Evolutionary conservation across 1,140 invertebrate species (phyloP), one percentile per base, ranked within the genome.

Genomic region (Drosophila lacteicornis): DNA sequence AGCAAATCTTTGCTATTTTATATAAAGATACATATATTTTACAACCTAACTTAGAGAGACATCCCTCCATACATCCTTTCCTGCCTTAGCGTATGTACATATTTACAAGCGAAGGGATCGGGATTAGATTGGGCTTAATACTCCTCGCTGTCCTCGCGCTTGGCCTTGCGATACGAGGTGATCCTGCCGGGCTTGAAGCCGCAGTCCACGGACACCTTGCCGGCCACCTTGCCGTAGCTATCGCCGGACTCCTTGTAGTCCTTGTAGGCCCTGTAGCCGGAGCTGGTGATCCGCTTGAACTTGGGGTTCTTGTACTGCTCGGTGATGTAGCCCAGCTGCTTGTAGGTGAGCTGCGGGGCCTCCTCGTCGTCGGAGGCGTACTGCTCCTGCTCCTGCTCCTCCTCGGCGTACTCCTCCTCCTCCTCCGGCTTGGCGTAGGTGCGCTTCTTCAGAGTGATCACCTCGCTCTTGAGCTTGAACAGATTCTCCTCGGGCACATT

Each of bases 401-500:
- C 80, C 56, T 85, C 79, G 7, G 60, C 13, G 22, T 86, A 85
- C 36, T 91, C 79, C 58, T 90, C 86, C 27, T 91, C 86, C n/a
- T 87, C 83, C 19, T 82, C 76, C 40, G 75, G 50, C 27, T 84
- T 80, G 47, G 60, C 46, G n/a, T 84, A 90, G 50, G 19, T 63
- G 73, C 67, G 78, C 15, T 87, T 70, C 71, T 92, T 93, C 3
- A 93, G 68, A 25, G 93, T 93, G 15, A 94, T 91, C 5, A 94
- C 85, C 9, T 93, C 92, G 40, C 82, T 93, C 38, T 94, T 93
- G 6, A 93, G 78, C 47, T 82, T 91, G n/a, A 87, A 82, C 1
- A 94, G 82, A 73, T 92, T 93, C 51, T 94, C 93, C 57, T 94
- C 93, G 13, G 93, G 87, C 27, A 94, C 79, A 7, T 93, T 91